These are phyloP conservation scores for Pipistrellus pygmaeus DNA, from an alignment of 2,797 vertebrate species.

Conservation along the genomic window DNA sequence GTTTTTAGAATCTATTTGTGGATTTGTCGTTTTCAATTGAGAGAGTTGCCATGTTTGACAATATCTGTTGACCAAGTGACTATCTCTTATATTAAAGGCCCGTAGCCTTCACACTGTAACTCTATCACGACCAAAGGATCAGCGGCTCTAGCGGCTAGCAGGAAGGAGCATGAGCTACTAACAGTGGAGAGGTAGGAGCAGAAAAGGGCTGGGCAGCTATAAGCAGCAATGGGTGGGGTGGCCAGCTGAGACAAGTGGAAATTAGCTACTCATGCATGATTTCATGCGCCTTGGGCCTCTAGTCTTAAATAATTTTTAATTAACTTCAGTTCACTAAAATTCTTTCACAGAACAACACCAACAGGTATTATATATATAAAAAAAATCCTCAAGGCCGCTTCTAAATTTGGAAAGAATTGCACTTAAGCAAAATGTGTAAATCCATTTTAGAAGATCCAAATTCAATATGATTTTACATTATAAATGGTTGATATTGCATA, in stretches of 20 bases:
- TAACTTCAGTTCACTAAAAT: neutral
- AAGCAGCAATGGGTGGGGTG: too few species aligned
- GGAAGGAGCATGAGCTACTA: too few species aligned
- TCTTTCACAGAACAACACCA: neutral
- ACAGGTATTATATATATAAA: neutral
- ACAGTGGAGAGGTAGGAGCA: too few species aligned
- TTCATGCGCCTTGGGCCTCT: too few species aligned
- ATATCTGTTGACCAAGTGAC: neutral
- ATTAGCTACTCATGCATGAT: too few species aligned
- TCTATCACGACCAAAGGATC: accelerated
- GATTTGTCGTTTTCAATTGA: neutral
- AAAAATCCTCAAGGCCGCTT: neutral
- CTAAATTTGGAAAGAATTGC: neutral
- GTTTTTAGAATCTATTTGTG: neutral
- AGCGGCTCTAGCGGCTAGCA: accelerated
- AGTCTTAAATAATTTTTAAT: neutral
- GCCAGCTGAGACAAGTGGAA: too few species aligned
- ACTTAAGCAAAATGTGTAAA: neutral
- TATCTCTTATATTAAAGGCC: too few species aligned
- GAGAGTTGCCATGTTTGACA: neutral
- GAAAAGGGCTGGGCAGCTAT: too few species aligned
- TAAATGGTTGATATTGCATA: neutral
- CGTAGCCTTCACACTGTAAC: too few species aligned
- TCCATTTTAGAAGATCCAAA: slow-evolving; percentile 25
- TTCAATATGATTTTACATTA: neutral